phyloP scores from a whole-genome alignment of 1,140 invertebrate genomes.

The Drosophila littoralis region DNA sequence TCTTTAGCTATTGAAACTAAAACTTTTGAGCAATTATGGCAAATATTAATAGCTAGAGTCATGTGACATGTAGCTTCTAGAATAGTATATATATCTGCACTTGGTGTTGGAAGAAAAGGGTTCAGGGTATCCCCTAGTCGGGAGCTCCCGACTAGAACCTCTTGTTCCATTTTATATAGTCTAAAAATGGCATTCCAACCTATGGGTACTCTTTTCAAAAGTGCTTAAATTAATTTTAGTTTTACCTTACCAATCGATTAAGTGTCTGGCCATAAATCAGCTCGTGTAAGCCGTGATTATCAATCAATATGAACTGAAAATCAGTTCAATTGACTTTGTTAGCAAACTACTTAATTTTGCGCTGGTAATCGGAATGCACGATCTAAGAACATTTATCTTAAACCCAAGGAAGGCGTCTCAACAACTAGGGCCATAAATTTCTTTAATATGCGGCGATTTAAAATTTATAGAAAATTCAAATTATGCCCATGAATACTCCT shows the following conservation, averaged over 20 bases:
- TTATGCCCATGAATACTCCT: conserved; percentile 32
- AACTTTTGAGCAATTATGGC: too few relatives aligned
- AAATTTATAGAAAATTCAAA: conserved; percentile 60
- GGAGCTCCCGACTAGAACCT: too few relatives aligned
- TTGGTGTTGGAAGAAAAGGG: too few relatives aligned
- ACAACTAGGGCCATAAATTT: conserved; percentile 49
- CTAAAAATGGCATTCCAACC: not conserved
- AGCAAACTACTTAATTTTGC: conserved; percentile 37
- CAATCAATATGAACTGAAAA: conserved; percentile 44
- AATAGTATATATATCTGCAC: too few relatives aligned
- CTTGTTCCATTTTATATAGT: not conserved
- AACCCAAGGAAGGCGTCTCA: conserved; percentile 40
- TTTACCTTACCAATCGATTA: not conserved
- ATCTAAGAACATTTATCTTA: conserved; percentile 52
- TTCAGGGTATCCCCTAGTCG: too few relatives aligned
- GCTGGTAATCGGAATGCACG: conserved; percentile 22
- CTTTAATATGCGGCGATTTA: conserved; percentile 46
- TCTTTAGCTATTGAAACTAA: too few relatives aligned
- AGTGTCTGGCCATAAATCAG: conserved; percentile 31
- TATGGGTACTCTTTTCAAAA: not conserved
- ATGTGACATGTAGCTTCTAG: too few relatives aligned
- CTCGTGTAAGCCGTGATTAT: conserved; percentile 15
- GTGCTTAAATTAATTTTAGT: not conserved
- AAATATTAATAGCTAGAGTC: too few relatives aligned
- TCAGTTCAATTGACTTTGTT: conserved; percentile 31